Base-by-base conservation (phyloP, 2,113 vertebrate genomes). In the Hemiprocne comata region DNA sequence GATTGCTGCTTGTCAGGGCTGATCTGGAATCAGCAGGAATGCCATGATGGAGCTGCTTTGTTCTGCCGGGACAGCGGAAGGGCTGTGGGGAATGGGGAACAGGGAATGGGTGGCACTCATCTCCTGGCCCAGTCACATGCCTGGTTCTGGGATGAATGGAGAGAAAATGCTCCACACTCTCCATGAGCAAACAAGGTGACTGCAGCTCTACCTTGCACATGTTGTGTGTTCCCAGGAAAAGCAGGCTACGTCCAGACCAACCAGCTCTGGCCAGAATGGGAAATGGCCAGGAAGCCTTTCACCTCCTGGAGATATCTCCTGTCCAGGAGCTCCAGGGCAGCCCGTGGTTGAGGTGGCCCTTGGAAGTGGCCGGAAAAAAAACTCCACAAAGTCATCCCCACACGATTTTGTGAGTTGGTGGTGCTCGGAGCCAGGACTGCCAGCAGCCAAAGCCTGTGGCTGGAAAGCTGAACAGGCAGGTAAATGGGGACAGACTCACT, bases 331-430 rank as follows among this genome's bases (percentile, higher is more conserved):
- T 36, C 48, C 31, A 36, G 70, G 25, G 46, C 4, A 3, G 55
- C 25, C 54, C 19, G 7, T 54, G 36, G 28, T 18, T 21, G 50
- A 51, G 50, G 50, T 51, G 24, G 50, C 50, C 50, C 50, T 17
- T 60, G 65, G 54, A 55, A 40, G 11, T 1, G 20, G 28, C 23
- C 1, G 3, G 14, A 29, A 36, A 10, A 9, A 33, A 62, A 57
- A 53, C 21, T 13, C 25, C 2, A 2, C 51, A n/a, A 23, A 65
- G 18, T 34, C 46, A 19, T 5, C 34, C 34, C 40, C 1, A 1
- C 11, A 0, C 8, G 25, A 10, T 21, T 28, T 29, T 29, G 69
- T 42, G 64, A 15, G 29, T 24, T 40, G 26, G 44, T 4, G 6
- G 10, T 10, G 55, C 48, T 64, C 4, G 53, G 60, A 61, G 36